Percentiles rank a stretch among this genome's conserved stretches.
These are phyloP conservation scores for Microctonus brassicae DNA, from an alignment of 2,888 invertebrate species.

Conservation along the genomic window DNA sequence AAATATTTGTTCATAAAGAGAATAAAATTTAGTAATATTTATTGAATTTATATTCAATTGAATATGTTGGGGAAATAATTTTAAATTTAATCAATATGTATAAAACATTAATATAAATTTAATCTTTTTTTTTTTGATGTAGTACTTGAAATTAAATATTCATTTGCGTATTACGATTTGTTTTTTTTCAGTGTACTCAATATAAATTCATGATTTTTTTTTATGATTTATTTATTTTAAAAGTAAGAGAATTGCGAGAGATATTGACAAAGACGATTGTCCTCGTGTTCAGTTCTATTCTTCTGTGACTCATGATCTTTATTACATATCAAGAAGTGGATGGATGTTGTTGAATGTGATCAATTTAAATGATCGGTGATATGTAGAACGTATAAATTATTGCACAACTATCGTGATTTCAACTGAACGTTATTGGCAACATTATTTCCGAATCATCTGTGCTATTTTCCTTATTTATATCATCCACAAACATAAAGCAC, in stretches of 20 bases:
- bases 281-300: neutral
- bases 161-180: neutral
- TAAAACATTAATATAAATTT: too few relatives aligned
- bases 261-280: conserved; percentile 1
- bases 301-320: conserved; percentile 8
- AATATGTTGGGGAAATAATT: too few relatives aligned
- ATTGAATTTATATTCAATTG: too few relatives aligned
- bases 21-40: too few relatives aligned
- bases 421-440: neutral
- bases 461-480: neutral
- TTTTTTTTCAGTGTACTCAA: neutral
- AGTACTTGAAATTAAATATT: too few relatives aligned
- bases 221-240: too few relatives aligned
- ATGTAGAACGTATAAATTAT: conserved; percentile 5
- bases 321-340: conserved; percentile 11
- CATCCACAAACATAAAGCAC: neutral
- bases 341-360: conserved; percentile 6
- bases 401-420: conserved; percentile 8
- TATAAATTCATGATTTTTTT: too few relatives aligned
- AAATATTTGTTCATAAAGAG: too few relatives aligned
- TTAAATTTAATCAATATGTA: too few relatives aligned
- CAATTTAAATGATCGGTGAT: neutral
- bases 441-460: neutral
- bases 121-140: too few relatives aligned
- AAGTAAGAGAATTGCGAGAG: neutral